Conservation (phyloP, 1,140 invertebrate species). For the Zaprionus camerounensis region DNA sequence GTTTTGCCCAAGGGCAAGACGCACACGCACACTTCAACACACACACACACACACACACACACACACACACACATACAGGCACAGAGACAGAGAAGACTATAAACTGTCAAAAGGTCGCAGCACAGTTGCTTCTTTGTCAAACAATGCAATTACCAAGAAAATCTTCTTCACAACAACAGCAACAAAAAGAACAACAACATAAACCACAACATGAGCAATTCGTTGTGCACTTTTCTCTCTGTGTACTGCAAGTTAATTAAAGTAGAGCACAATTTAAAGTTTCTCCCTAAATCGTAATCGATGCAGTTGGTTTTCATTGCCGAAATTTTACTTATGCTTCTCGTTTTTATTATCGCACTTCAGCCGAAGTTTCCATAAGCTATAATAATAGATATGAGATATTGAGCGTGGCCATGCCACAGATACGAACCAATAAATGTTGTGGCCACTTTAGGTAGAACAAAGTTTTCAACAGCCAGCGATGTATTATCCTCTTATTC, state of each 20-base stretch:
- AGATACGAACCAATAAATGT: conserved; percentile 35
- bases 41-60: not conserved
- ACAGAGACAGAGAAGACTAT: conserved; percentile 46
- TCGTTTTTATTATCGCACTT: conserved; percentile 8
- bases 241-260: conserved; percentile 62
- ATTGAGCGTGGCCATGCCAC: conserved; percentile 3
- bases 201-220: conserved; percentile 58
- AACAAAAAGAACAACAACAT: conserved; percentile 28
- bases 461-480: conserved; percentile 10
- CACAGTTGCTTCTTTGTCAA: conserved; percentile 61
- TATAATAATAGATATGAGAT: conserved; percentile 16
- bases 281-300: not conserved
- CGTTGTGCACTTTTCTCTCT: conserved; percentile 26
- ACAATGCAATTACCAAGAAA: conserved; percentile 70
- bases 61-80: not conserved
- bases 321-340: conserved; percentile 4
- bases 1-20: conserved; percentile 46
- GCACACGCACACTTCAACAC: not conserved
- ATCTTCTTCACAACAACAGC: conserved; percentile 22
- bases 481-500: not conserved
- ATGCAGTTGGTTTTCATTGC: not conserved
- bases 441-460: conserved; percentile 35
- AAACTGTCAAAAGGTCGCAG: conserved; percentile 72
- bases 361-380: not conserved
- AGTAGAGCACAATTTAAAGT: conserved; percentile 8